Conservation (phyloP, 2,888 invertebrate genomes). For the Cryptocephalus primarius region DNA sequence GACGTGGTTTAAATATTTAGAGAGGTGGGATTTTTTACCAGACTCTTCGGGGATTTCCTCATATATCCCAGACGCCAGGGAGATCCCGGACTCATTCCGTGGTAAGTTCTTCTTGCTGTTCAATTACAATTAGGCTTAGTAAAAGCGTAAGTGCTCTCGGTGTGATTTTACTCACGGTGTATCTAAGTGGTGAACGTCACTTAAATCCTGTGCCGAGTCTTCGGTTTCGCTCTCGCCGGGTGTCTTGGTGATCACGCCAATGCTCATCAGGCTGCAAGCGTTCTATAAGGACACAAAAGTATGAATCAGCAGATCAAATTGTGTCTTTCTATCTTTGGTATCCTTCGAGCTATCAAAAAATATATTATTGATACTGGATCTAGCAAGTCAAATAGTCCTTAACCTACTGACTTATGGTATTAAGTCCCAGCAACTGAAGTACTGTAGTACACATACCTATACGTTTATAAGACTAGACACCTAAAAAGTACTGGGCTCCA, state of each 20-base stretch:
- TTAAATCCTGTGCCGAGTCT: slow-evolving; percentile 29
- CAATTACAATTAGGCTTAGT: not conserved
- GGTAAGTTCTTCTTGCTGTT: slow-evolving; percentile 15
- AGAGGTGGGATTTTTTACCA: not conserved
- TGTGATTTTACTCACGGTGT: not conserved
- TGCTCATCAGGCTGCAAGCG: slow-evolving; percentile 25
- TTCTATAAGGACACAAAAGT: slow-evolving; percentile 21
- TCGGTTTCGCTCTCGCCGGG: slow-evolving; percentile 37
- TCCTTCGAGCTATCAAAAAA: too few relatives aligned
- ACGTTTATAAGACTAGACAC: too few relatives aligned
- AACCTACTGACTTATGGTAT: too few relatives aligned
- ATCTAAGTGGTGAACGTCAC: too few relatives aligned
- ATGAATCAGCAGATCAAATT: not conserved
- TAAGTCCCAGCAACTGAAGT: too few relatives aligned
- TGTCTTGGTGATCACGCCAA: slow-evolving; percentile 32
- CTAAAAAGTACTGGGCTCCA: too few relatives aligned
- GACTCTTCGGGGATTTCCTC: slow-evolving; percentile 51
- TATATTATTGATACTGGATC: too few relatives aligned
- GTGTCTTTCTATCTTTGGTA: not conserved
- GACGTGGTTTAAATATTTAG: slow-evolving; percentile 21
- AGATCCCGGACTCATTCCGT: slow-evolving; percentile 46
- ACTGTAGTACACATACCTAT: too few relatives aligned
- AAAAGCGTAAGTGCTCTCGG: not conserved
- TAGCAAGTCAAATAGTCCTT: too few relatives aligned
- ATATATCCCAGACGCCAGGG: slow-evolving; percentile 52